phyloP scores from a whole-genome alignment of 2,888 invertebrate species.

The Mermis nigrescens region DNA sequence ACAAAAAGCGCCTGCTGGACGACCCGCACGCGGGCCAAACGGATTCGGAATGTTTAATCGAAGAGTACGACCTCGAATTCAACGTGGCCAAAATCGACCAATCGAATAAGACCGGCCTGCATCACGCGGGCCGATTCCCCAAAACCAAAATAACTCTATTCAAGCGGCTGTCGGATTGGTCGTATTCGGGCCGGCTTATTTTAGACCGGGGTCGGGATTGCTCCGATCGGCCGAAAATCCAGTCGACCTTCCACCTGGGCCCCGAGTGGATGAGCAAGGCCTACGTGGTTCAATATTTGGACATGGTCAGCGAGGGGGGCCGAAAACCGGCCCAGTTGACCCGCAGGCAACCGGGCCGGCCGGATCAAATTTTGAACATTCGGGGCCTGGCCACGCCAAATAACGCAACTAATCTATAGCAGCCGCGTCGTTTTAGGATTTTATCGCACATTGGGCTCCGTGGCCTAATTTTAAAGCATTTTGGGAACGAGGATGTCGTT shows the following conservation, averaged over 20 bases:
- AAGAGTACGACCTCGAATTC: background rate
- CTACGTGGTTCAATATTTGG: slow-evolving; percentile 13
- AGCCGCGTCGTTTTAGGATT: no score
- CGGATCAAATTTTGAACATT: background rate
- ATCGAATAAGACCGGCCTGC: no score
- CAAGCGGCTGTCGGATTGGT: background rate
- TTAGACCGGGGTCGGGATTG: background rate
- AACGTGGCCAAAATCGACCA: background rate
- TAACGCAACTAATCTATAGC: no score
- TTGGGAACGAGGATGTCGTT: no score
- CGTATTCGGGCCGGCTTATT: background rate
- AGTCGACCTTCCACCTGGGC: slow-evolving; percentile 9
- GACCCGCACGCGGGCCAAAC: background rate
- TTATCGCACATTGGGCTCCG: no score
- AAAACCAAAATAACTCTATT: background rate
- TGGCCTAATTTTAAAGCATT: no score
- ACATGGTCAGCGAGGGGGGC: slow-evolving; percentile 14
- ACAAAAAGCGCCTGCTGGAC: background rate
- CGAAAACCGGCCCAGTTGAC: slow-evolving; percentile 1
- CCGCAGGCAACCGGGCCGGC: background rate
- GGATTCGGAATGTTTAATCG: background rate
- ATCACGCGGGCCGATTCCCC: background rate
- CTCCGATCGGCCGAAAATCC: background rate
- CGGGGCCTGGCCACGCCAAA: no score
- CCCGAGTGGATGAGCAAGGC: slow-evolving; percentile 6